Evolutionary conservation across 2,113 vertebrate genomes (phyloP), one percentile per base, ranked within the genome.

Genomic region (Myodes glareolus): DNA sequence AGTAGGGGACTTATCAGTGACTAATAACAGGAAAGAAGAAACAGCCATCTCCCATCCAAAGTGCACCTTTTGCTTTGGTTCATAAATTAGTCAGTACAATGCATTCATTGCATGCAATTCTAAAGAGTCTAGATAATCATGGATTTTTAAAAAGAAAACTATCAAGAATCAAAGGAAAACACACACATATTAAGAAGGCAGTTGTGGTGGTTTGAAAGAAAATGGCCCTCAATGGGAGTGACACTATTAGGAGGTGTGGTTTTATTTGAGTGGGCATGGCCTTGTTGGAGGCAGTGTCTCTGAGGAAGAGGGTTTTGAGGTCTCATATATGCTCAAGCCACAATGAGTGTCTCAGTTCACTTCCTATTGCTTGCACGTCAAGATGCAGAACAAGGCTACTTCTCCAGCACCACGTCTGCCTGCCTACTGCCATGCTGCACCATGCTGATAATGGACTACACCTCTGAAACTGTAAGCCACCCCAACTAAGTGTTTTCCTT

Each of bases 31-130:
- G n/a, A 80, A 87, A 91, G 67, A 72, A 88, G 33, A 92, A 90
- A 75, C 52, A 92, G 36, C 77, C 68, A 95, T 67, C 82, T 91
- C 7, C 25, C 72, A 93, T 7, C 21, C 61, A 88, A 88, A 94
- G 21, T 61, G 17, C 7, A 90, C 27, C 33, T 95, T 85, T 58
- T 58, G 90, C 75, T 93, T 93, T 88, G 88, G 17, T 91, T 96
- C 73, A 92, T 63, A 92, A 93, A 94, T 90, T 19, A 90, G 36
- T 68, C 27, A 50, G 23, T 36, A 91, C 21, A 45, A 87, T 42
- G 75, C 90, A 90, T 76, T 93, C 52, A 81, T 1, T 73, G 1
- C n/a, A 29, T 73, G 52, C 68, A 23, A n/a, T 16, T 42, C 12
- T 21, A 73, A 96, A 61, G 75, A 90, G n/a, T 63, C 42, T 39